Base-by-base conservation (phyloP, 1,140 invertebrate genomes). In the Goniozus legneri region DNA sequence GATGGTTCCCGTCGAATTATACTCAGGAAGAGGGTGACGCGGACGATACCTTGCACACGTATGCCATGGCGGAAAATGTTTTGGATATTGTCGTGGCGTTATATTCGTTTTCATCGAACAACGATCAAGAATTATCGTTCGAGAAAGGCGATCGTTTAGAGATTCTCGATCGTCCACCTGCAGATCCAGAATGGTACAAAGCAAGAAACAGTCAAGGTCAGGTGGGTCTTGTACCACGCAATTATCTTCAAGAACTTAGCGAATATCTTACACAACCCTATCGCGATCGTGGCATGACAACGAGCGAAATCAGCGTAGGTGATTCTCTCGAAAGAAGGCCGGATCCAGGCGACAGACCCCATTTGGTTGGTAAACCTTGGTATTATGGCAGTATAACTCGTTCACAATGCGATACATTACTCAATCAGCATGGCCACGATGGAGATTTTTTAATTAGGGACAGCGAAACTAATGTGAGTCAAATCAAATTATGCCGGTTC, bases 1-100 rank as follows among this genome's bases (percentile, higher is more conserved):
- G 96, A 48, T 80, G 96, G 97, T 98, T 98, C 75, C 97, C 96
- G 14, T 95, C 92, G 30, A 98, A 98, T 78, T 98, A 98, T 76
- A 95, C 94, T 36, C 90, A 94, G 69, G 90, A 97, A 75, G 92
- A 95, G 69, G 83, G 87, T 60, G 77, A 82, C 44, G 79, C 81
- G 21, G 89, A 92, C 60, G 88, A 91, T 60, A 87, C 88, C 18
- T 81, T 90, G 20, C 89, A 95, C 66, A 92, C 92, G 35, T 91
- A 95, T 71, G 87, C 92, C 36, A 91, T 93, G 86, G 89, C 91
- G 7, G 89, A 93, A 67, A 93, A 92, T 68, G 91, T 94, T 3
- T 77, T 96, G 13, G 92, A 98, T 73, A 92, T 97, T 65, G 95
- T 98, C 46, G 88, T 89, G 41, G 92, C 94, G 2, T 79, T 97